Percentiles rank a stretch among this genome's conserved stretches.
Conservation (phyloP, 2,113 vertebrate genomes). For the Syrmaticus mikado region DNA sequence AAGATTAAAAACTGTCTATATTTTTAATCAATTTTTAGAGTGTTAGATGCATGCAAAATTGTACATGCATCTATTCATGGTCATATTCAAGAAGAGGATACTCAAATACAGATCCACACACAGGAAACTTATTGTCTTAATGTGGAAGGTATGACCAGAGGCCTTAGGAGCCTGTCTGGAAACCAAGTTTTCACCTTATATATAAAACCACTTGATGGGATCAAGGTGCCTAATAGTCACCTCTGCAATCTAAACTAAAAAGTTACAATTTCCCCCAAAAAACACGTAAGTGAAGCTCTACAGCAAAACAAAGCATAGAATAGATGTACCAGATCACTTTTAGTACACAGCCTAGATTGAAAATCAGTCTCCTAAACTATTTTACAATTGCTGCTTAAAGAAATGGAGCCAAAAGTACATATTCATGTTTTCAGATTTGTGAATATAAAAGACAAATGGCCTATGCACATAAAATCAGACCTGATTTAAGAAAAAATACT, state of each 20-base stretch:
- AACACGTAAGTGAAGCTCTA: neutral
- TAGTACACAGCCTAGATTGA: neutral
- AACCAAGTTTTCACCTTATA: neutral
- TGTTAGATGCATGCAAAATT: neutral
- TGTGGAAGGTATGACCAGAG: neutral
- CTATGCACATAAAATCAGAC: neutral
- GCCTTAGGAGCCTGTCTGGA: neutral
- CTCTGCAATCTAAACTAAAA: neutral
- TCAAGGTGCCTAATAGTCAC: neutral
- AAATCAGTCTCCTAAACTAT: neutral
- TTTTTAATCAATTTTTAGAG: neutral
- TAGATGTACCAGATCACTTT: neutral
- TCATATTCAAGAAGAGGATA: neutral
- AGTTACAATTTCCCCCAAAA: neutral
- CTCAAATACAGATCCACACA: neutral
- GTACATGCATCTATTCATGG: neutral
- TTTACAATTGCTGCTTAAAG: neutral
- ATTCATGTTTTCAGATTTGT: neutral
- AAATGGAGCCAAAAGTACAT: neutral
- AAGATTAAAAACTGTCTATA: neutral
- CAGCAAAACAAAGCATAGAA: neutral
- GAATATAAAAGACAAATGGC: neutral
- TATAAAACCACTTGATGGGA: neutral
- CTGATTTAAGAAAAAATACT: neutral
- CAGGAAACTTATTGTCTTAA: accelerated